Conservation (phyloP, 2,888 invertebrate genomes). For the Sarcophaga caerulescens region DNA sequence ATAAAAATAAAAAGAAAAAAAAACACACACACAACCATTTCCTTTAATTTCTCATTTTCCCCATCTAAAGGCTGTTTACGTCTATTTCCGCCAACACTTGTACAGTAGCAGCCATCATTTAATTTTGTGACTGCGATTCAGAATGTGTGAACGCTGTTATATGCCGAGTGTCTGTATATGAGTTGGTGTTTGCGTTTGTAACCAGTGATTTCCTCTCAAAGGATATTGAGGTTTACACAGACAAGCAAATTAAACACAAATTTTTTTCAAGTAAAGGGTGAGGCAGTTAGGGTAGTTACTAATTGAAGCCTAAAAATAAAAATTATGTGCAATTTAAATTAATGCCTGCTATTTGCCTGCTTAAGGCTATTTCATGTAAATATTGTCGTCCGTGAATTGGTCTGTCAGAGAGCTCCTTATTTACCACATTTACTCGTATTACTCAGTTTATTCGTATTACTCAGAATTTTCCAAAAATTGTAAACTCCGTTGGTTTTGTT, state of each 20-base stretch:
- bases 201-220: slow-evolving; percentile 57
- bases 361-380: no score
- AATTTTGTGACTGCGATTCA: not conserved
- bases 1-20: no score
- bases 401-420: no score
- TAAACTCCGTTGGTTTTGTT: no score
- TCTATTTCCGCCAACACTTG: slow-evolving; percentile 38
- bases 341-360: no score
- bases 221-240: slow-evolving; percentile 58
- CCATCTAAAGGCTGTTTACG: slow-evolving; percentile 37
- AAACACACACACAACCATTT: not conserved
- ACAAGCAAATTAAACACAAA: not conserved
- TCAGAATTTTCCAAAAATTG: no score
- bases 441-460: no score
- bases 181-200: slow-evolving; percentile 31
- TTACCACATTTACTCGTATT: no score
- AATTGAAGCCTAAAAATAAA: no score
- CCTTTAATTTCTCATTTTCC: slow-evolving; percentile 10
- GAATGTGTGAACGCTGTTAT: not conserved
- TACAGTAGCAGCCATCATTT: slow-evolving; percentile 29
- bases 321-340: no score
- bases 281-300: not conserved
- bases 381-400: no score
- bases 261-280: not conserved
- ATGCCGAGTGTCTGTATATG: not conserved